phyloP scores from a whole-genome alignment of 2,888 invertebrate genomes.

The Gnatocerus cornutus region DNA sequence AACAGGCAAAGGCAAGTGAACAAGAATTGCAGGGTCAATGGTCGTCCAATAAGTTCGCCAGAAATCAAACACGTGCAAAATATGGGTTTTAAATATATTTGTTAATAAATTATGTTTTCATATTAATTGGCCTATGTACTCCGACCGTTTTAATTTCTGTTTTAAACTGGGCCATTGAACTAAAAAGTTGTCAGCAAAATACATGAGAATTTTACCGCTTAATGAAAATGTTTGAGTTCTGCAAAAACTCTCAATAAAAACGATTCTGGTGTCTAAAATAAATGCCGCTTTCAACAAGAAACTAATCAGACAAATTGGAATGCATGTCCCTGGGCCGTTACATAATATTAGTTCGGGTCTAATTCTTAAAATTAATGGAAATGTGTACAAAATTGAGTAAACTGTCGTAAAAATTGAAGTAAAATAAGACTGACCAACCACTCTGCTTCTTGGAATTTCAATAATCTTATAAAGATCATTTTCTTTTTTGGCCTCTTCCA shows the following conservation, averaged over 20 bases:
- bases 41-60: constrained; percentile 89
- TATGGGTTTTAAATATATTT: constrained; percentile 86
- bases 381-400: constrained; percentile 78
- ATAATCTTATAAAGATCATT: constrained; percentile 71
- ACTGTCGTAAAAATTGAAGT: constrained; percentile 87
- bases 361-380: constrained; percentile 80
- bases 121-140: constrained; percentile 85
- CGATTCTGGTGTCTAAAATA: constrained; percentile 80
- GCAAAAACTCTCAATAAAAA: constrained; percentile 97
- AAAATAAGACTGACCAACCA: constrained; percentile 89
- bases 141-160: constrained; percentile 78
- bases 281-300: constrained; percentile 82
- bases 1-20: constrained; percentile 96
- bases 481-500: constrained; percentile 67
- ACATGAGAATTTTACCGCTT: constrained; percentile 89
- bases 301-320: constrained; percentile 89
- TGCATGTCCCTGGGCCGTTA: constrained; percentile 98
- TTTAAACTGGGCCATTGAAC: constrained; percentile 94
- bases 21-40: constrained; percentile 94
- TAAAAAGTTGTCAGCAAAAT: constrained; percentile 87
- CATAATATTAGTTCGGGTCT: constrained; percentile 89
- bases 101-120: constrained; percentile 64
- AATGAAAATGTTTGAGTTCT: constrained; percentile 92
- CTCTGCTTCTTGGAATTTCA: constrained; percentile 87
- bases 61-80: constrained; percentile 93